These are phyloP conservation scores for Crotalus horridus DNA, from an alignment of 2,113 vertebrate species.

Conservation along the genomic window DNA sequence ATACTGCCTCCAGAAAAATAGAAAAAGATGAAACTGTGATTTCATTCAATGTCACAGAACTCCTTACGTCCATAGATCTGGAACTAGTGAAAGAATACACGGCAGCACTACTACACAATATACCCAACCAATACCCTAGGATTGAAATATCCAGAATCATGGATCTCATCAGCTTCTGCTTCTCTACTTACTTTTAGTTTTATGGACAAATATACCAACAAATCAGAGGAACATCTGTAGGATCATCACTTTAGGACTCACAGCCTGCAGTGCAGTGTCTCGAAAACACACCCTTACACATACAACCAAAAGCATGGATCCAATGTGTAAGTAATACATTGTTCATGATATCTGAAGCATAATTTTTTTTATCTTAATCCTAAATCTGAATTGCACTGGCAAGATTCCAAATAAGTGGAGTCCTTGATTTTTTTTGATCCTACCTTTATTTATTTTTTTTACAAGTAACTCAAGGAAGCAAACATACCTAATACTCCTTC, in stretches of 20 bases:
- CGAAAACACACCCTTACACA: too few relatives aligned
- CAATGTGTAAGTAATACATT: too few relatives aligned
- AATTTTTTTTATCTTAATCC: neutral
- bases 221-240: neutral
- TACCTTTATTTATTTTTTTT: too few relatives aligned
- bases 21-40: too few relatives aligned
- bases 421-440: too few relatives aligned
- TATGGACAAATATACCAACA: neutral
- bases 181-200: neutral
- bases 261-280: neutral
- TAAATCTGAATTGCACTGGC: neutral
- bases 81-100: neutral
- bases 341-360: neutral
- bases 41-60: too few relatives aligned
- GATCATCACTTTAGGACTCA: neutral
- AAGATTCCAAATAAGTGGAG: neutral
- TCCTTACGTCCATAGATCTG: too few relatives aligned
- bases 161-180: neutral
- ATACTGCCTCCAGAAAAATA: too few relatives aligned
- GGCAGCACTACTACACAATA: neutral
- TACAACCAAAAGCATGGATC: too few relatives aligned
- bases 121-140: neutral
- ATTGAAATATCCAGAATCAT: neutral
- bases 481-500: too few relatives aligned
- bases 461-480: too few relatives aligned